Base-by-base conservation (phyloP, 2,888 invertebrate species). In the Diplolepis rosae region DNA sequence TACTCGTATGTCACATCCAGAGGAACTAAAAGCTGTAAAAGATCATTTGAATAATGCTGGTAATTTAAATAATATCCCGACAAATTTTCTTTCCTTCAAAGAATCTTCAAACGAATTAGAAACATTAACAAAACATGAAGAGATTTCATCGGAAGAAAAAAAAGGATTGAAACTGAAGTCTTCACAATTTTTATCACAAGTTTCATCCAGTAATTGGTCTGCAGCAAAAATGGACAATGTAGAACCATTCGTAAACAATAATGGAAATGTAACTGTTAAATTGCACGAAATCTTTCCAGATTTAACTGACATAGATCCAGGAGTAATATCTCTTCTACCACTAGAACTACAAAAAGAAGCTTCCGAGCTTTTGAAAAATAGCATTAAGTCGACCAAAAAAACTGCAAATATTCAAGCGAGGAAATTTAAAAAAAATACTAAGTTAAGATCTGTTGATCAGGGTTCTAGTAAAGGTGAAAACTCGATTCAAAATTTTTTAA, bases 271-370 rank as follows among this genome's bases (percentile, higher is more conserved):
- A 32, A 18, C 42, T 15, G 56, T 71, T 9, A 81, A 84, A 74
- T 75, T 89, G 52, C 77, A 81, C 77, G 90, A 90, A 77, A 87
- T 90, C 71, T 90, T 90, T 82, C 90, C 90, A 3, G 85, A 90
- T 76, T 77, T 89, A 22, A 81, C 88, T 65, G 80, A 89, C 39
- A 86, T 90, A 27, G 90, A 90, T 80, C 80, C 84, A 1, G 84
- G 82, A 51, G 80, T 90, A 5, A 78, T 90, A 42, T 76, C 83
- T 27, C 78, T 89, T n/a, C 82, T 90, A 51, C 90, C 90, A 2
- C 30, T 75, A 1, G 76, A 88, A 52, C 80, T 90, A 50, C 89
- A 88, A 77, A 77, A 83, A 68, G 85, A 89, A 81, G 87, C 88
- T 28, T 52, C 66, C 4, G 70, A 74, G 24, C 7, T 73, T 4